Base-by-base conservation (phyloP, 1,140 invertebrate species). In the Tenebrio molitor region DNA sequence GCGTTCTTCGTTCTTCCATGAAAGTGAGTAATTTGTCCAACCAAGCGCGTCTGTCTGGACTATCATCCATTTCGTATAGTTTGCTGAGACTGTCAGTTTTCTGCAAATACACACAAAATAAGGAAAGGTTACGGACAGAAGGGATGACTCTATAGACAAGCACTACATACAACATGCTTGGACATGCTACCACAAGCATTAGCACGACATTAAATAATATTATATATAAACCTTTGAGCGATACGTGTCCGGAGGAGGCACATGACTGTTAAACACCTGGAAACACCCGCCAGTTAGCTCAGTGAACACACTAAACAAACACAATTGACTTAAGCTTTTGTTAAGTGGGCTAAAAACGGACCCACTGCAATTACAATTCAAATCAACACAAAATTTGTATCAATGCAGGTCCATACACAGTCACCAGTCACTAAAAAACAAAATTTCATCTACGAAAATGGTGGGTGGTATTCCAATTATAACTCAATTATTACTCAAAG, bases 51-150 rank as follows among this genome's bases (percentile, higher is more conserved):
- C 97, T 86, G 77, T 98, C 96, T 42, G 95, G 94, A 83, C 95
- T 94, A 79, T 96, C 95, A 81, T 97, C 96, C 94, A 99, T 95
- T 85, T 98, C 97, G 84, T 97, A 98, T 78, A 98, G 87, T 85
- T 97, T 97, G 80, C 92, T 90, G 83, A 97, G 87, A 85, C 92
- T 95, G 86, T 95, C 94, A 75, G 93, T 92, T 88, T 95, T 95
- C 91, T 95, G 88, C 53, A 82, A 82, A 78, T 74, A 74, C 66
- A 77, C 70, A 73, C 42, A 72, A 53, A 42, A 68, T 44, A 29
- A 44, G 36, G 8, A 68, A 10, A 25, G n/a, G 19, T n/a, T 46
- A 12, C 36, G 19, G n/a, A 65, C 63, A 65, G 15, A 25, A 15
- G 16, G 6, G 36, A 39, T 12, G 39, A 10, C 33, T 39, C 63